These are phyloP conservation scores for Agrochola circellaris DNA, from an alignment of 2,888 invertebrate genomes.

Conservation along the genomic window DNA sequence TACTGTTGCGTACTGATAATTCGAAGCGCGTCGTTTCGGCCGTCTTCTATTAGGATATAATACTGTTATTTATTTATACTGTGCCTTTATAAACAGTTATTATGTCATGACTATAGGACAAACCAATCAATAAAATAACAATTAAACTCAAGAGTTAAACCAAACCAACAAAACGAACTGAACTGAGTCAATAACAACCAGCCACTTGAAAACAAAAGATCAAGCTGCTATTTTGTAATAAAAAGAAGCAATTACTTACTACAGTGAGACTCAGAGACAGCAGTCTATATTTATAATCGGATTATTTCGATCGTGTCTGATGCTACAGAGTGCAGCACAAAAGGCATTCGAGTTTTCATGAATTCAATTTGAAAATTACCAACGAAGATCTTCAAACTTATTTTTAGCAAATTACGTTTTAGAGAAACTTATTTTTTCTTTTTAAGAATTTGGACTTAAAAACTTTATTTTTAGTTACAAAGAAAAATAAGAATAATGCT, in stretches of 20 bases:
- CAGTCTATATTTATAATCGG: conserved; percentile 50
- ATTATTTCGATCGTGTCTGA: conserved; percentile 48
- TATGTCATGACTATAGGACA: not conserved
- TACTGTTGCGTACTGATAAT: too few species aligned
- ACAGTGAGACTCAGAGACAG: conserved; percentile 28
- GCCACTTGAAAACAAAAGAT: conserved; percentile 51
- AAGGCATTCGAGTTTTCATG: conserved; percentile 35
- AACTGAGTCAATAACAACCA: conserved; percentile 32
- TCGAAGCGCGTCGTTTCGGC: too few species aligned
- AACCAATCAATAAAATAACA: conserved; percentile 34
- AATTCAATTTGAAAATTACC: conserved; percentile 43
- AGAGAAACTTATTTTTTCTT: not conserved
- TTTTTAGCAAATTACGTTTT: conserved; percentile 22
- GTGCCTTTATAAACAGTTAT: too few species aligned
- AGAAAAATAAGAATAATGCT: not conserved
- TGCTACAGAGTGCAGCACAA: conserved; percentile 42
- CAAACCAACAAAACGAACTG: conserved; percentile 34
- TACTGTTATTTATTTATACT: too few species aligned
- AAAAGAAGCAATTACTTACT: conserved; percentile 59
- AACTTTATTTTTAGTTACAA: not conserved
- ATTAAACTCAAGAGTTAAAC: conserved; percentile 21
- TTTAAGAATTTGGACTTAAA: not conserved
- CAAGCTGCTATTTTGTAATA: conserved; percentile 56
- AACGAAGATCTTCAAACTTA: conserved; percentile 10
- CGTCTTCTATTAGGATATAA: too few species aligned